Evolutionary conservation across 2,888 invertebrate genomes (phyloP), one percentile per base, ranked within the genome.

Genomic region (Eupithecia inturbata): DNA sequence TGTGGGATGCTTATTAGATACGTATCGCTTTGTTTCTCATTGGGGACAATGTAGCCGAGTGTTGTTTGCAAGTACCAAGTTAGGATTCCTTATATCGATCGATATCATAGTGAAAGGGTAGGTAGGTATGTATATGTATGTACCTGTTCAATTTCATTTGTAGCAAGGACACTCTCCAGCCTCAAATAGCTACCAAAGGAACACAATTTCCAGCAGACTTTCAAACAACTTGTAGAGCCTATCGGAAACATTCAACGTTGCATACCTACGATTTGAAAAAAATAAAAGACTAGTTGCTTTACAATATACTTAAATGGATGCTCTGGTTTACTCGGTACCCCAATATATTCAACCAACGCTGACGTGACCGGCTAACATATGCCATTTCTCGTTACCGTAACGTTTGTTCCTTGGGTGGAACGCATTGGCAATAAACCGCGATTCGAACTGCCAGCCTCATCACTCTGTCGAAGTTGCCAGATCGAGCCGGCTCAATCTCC

Each of bases 401-500:
- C 63, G 31, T 33, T 64, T 64, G 63, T 36, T 64, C n/a, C 63
- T 64, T 62, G 28, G 63, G 33, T 31, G n/a, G 19, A 63, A 33
- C 33, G 33, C 53, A 53, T 63, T 63, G 53, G 71, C 53, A 63
- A 73, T 68, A 72, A 68, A 53, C 73, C 69, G 31, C 39, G 14
- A 39, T 66, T 33, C 31, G 62, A 19, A 31, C 31, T 31, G 62
- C 31, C 62, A 62, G 31, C 6, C 31, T 31, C 62, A 28, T 31
- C 28, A 31, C 31, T 31, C 87, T 57, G 89, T 89, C 89, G 85
- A 87, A 90, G 87, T 87, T 84, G 80, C 84, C 82, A 81, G 82
- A 82, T 80, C 82, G 81, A 80, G 79, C 76, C 82, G 80, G 82
- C 83, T 84, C 88, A 87, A 89, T 89, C 88, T 87, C 88, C 88